Conservation (phyloP, 2,797 vertebrate species). For the Euphonia xanthogaster region DNA sequence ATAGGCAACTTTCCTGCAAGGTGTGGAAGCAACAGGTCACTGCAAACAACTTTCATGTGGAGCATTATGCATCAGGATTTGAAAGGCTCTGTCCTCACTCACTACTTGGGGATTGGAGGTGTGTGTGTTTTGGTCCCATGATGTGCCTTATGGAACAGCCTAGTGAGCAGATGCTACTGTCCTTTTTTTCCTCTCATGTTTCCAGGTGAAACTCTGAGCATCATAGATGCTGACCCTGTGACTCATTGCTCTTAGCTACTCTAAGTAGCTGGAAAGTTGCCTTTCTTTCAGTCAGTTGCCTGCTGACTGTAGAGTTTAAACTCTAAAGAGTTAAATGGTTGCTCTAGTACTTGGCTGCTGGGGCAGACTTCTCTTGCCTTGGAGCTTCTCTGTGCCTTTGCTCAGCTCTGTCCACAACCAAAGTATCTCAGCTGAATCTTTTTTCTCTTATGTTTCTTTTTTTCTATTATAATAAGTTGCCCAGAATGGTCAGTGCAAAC, state of each 20-base stretch:
- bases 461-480: background rate
- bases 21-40: background rate
- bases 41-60: background rate
- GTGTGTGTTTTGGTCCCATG: background rate
- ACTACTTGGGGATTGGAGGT: background rate
- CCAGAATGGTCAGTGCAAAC: background rate
- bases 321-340: background rate
- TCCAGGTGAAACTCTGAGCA: background rate
- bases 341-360: background rate
- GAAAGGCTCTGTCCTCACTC: background rate
- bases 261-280: background rate
- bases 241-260: background rate
- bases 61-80: background rate
- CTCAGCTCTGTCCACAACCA: background rate
- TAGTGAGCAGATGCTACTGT: background rate
- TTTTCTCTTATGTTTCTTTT: background rate
- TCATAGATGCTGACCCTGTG: background rate
- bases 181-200: background rate
- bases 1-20: background rate
- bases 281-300: background rate
- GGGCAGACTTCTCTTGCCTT: background rate
- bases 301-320: background rate
- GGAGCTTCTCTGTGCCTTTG: background rate
- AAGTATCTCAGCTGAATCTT: background rate
- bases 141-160: background rate